These are phyloP conservation scores for Pluvialis apricaria DNA, from an alignment of 2,113 vertebrate genomes.

Conservation along the genomic window DNA sequence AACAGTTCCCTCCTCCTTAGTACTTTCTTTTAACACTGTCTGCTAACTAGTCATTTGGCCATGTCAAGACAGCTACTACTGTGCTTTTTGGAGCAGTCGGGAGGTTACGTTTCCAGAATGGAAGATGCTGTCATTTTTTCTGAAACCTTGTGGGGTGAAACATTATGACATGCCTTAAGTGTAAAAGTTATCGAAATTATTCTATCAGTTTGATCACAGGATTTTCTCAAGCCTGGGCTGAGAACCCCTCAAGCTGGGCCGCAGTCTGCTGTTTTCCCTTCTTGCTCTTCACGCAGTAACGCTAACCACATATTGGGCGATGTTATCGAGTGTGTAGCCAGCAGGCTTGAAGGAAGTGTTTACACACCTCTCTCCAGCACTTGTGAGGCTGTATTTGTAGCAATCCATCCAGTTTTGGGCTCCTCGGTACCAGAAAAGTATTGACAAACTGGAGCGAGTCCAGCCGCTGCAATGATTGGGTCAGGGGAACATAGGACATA, in stretches of 20 bases:
- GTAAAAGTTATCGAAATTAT: neutral
- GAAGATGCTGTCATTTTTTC: neutral
- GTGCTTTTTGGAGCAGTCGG: neutral
- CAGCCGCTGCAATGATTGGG: fast-evolving
- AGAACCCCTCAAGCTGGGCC: neutral
- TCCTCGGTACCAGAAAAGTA: neutral
- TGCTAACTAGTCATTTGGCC: neutral
- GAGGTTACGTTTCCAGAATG: neutral
- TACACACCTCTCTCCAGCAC: neutral
- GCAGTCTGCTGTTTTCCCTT: neutral
- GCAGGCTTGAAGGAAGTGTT: neutral
- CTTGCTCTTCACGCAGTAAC: neutral
- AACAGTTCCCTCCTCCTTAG: neutral
- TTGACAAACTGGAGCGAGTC: neutral
- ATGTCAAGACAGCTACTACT: neutral
- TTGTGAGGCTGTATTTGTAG: neutral
- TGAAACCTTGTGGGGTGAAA: neutral
- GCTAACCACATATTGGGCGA: neutral
- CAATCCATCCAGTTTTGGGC: neutral
- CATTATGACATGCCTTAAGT: neutral
- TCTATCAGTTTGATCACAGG: neutral
- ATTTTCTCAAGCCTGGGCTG: neutral
- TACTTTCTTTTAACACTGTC: neutral
- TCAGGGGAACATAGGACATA: fast-evolving
- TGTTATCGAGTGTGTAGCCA: neutral